A percentile compares a stretch with the other conserved stretches of the same genome.
These are phyloP conservation scores for Melanotaenia boesemani DNA, from an alignment of 2,797 vertebrate genomes.

Conservation along the genomic window DNA sequence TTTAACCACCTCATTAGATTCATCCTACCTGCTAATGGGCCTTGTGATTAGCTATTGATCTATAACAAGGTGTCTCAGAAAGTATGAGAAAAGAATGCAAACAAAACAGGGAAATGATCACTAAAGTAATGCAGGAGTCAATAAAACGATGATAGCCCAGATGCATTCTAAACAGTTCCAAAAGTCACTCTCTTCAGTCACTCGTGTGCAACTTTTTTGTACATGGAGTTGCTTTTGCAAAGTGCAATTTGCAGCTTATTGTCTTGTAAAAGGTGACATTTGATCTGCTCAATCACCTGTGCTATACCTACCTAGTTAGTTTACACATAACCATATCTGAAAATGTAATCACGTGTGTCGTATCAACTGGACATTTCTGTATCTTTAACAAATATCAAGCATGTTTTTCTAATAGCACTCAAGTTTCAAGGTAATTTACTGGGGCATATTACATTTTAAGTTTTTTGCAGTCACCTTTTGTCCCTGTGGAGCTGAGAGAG, in stretches of 20 bases:
- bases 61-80: slow-evolving; percentile 62
- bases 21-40: slow-evolving; percentile 79
- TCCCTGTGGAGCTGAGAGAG: not conserved
- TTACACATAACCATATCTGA: not conserved
- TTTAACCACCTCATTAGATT: slow-evolving; percentile 75
- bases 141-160: not conserved
- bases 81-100: slow-evolving; percentile 38
- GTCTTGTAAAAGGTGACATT: not conserved
- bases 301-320: not conserved
- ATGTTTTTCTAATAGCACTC: not conserved
- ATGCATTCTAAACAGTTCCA: no score
- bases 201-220: not conserved
- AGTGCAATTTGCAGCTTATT: not conserved
- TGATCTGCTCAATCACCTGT: not conserved
- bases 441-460: not conserved
- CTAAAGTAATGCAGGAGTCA: slow-evolving; percentile 24
- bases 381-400: not conserved
- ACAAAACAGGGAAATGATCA: slow-evolving; percentile 33
- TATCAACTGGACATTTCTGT: not conserved
- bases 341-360: not conserved
- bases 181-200: no score
- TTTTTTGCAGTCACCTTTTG: not conserved
- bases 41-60: slow-evolving; percentile 85
- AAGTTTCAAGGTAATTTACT: not conserved
- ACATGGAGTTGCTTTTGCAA: not conserved